Percentiles rank a stretch among this genome's conserved stretches.
phyloP scores from a whole-genome alignment of 2,113 vertebrate species.

The Macquaria ambigua region DNA sequence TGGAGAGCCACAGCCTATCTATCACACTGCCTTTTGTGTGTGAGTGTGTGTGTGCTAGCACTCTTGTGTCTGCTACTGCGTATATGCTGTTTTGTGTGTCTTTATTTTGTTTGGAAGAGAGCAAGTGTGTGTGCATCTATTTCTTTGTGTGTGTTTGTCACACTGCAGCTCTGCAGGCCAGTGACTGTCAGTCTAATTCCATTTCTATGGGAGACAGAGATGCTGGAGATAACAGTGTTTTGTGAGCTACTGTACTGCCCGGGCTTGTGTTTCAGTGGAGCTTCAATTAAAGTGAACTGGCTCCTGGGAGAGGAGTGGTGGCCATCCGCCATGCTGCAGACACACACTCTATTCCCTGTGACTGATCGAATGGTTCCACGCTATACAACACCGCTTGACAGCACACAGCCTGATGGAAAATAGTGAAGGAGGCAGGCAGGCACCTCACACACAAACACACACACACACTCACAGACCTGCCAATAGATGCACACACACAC shows the following conservation, averaged over 20 bases:
- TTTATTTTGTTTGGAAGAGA: constrained; percentile 26
- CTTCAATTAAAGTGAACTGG: constrained; percentile 72
- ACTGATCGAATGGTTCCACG: constrained; percentile 66
- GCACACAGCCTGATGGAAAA: constrained; percentile 54
- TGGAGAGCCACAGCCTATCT: constrained; percentile 50
- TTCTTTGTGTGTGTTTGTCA: constrained; percentile 37
- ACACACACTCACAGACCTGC: not conserved
- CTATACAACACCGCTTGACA: constrained; percentile 55
- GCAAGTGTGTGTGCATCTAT: not conserved
- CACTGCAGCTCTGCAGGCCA: constrained; percentile 26
- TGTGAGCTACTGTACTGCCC: constrained; percentile 49
- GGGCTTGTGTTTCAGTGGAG: constrained; percentile 62
- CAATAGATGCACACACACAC: not conserved
- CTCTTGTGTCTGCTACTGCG: not conserved
- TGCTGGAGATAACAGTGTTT: constrained; percentile 57
- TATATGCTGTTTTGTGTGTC: constrained; percentile 3
- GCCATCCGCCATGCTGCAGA: constrained; percentile 50
- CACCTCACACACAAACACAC: not conserved
- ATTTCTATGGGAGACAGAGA: constrained; percentile 60
- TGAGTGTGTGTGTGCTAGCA: not conserved
- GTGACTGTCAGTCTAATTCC: constrained; percentile 61
- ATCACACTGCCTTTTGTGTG: not conserved
- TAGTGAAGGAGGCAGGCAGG: constrained; percentile 15
- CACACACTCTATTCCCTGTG: constrained; percentile 52
- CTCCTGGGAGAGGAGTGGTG: constrained; percentile 61